Base-by-base conservation (phyloP, 2,113 vertebrate species). In the Amblyopsis rosae region DNA sequence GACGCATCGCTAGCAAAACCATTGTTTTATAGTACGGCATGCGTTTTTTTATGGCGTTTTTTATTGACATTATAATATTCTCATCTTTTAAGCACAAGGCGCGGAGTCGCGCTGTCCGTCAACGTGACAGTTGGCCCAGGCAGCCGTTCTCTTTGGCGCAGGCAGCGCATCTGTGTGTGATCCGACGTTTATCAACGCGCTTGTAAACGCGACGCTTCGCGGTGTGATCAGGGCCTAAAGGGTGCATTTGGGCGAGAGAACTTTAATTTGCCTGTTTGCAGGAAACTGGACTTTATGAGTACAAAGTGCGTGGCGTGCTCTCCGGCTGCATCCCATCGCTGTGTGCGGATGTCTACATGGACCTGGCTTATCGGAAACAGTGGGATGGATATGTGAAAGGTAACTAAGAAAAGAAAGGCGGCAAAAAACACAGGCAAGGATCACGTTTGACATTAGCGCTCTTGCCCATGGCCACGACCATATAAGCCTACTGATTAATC, bases 351-450 rank as follows among this genome's bases (percentile, higher is more conserved):
- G 94, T 98, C 65, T 98, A 96, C 82, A 96, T 97, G 96, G 96
- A 98, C 83, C 73, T 98, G 85, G 67, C 71, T 12, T 98, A 95
- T 80, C 93, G 97, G 55, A 96, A 94, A 73, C 62, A 92, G 1
- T 98, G 97, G 97, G 96, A 98, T 73, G 62, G 76, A 16, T 95
- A 96, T 60, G 93, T 95, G 54, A 94, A 95, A 95, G 95, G 96
- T 98, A 75, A 86, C 19, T 19, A 73, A 65, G 19, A 49, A 32
- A 45, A 7, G 5, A 32, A 41, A 10, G 2, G 2, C 46, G 15
- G 15, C 54, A n/a, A 48, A 4, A 12, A 50, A 35, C 47, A 47
- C n/a, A 10, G 19, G 26, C 16, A 61, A 46, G 59, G 15, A 12
- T 62, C 46, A 48, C 15, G 15, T 56, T 41, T 41, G 35, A 41